Evolutionary conservation across 2,113 vertebrate species (phyloP), one percentile per base, ranked within the genome.

Genomic region (Drymodes brunneopygia): DNA sequence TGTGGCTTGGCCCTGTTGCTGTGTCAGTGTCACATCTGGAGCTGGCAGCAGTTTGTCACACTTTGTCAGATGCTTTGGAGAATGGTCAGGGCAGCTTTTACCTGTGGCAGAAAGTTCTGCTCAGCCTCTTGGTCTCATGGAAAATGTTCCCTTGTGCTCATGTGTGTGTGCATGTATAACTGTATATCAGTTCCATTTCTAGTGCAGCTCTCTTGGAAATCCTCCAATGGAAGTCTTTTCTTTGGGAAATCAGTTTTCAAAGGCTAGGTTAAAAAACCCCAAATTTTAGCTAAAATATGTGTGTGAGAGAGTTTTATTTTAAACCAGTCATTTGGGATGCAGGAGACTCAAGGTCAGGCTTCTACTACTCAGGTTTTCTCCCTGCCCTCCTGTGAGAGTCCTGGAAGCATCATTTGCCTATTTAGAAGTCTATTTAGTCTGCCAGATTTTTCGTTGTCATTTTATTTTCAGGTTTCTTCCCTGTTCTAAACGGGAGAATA

Each of bases 371-470:
- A 47, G 18, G 9, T 44, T 90, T 84, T 36, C 4, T 33, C 24
- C 9, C 16, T 50, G 11, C 10, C 9, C 5, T 72, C 4, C 27
- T 75, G 21, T 25, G 14, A 75, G 20, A 44, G 28, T 12, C 38
- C 31, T 81, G 15, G 13, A 67, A 73, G 4, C 18, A 10, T 54
- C 44, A 22, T 25, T 58, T 35, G 4, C 4, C 14, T 67, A 0
- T 15, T 57, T 36, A 61, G 23, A 36, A 54, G 4, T 28, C 36
- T 0, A n/a, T n/a, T n/a, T n/a, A n/a, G 2, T n/a, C 24, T 85
- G 7, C 4, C 15, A 11, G 9, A 23, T 13, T 29, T 66, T 12
- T 18, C n/a, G 3, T 17, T 33, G 3, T 7, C 1, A 5, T n/a
- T 79, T 53, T 75, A 2, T 61, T 70, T 36, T 25, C 14, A n/a